phyloP scores from a whole-genome alignment of 2,888 invertebrate species.

The Germaria angustata region DNA sequence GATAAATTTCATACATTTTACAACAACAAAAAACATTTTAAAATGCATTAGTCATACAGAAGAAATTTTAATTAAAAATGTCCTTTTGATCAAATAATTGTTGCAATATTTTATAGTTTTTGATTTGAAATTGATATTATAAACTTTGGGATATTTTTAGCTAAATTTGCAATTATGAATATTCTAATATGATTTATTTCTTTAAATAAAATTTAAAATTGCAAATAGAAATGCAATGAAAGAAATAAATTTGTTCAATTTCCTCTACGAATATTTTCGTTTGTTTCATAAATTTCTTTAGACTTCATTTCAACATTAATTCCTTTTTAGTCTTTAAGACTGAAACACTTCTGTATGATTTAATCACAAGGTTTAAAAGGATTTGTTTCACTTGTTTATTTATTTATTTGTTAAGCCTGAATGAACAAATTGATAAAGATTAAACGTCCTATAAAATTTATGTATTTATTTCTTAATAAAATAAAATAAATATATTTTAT shows the following conservation, averaged over 20 bases:
- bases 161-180: not conserved
- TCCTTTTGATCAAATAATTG: constrained; percentile 20
- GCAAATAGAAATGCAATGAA: too few relatives aligned
- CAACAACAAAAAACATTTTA: not conserved
- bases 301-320: not conserved
- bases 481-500: constrained; percentile 6
- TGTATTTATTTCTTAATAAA: constrained; percentile 28
- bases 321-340: not conserved
- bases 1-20: not conserved
- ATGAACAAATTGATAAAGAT: constrained; percentile 45
- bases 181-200: too few relatives aligned
- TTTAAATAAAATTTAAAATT: too few relatives aligned
- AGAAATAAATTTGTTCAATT: too few relatives aligned
- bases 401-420: constrained; percentile 38
- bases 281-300: not conserved
- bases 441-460: constrained; percentile 38
- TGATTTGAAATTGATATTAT: not conserved
- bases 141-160: not conserved
- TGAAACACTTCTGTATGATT: not conserved
- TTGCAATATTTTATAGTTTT: not conserved
- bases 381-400: constrained; percentile 3
- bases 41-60: not conserved
- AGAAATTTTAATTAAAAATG: constrained; percentile 6
- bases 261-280: too few relatives aligned
- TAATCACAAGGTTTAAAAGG: not conserved